Conservation (phyloP, 2,888 invertebrate species). For the Esperia sulphurella region DNA sequence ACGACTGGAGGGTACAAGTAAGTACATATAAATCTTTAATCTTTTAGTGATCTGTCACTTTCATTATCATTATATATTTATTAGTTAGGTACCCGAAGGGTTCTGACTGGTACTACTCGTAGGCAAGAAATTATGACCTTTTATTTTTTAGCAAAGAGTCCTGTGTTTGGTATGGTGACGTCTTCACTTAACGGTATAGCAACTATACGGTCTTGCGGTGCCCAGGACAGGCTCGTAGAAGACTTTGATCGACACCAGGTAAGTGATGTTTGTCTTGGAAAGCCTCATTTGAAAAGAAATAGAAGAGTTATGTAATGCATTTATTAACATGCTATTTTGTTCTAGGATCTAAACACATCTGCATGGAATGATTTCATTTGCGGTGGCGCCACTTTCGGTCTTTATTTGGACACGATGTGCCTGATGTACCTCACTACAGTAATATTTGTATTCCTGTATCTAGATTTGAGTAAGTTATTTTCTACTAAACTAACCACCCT, state of each 20-base stretch:
- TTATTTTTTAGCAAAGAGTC: slow-evolving; percentile 83
- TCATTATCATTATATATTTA: no score
- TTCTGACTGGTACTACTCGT: no score
- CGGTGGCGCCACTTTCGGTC: slow-evolving; percentile 82
- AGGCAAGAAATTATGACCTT: background rate
- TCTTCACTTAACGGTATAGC: slow-evolving; percentile 86
- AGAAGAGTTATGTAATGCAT: background rate
- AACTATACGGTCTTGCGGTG: slow-evolving; percentile 85
- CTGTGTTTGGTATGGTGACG: slow-evolving; percentile 88
- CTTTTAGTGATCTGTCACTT: no score
- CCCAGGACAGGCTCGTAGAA: slow-evolving; percentile 80
- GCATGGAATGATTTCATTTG: slow-evolving; percentile 83
- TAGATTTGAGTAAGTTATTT: slow-evolving; percentile 58
- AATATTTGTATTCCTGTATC: slow-evolving; percentile 81
- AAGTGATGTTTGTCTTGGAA: no score
- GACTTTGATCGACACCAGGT: slow-evolving; percentile 81
- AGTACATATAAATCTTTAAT: slow-evolving; percentile 28
- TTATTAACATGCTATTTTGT: slow-evolving; percentile 12
- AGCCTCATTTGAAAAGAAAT: no score
- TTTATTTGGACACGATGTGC: slow-evolving; percentile 82
- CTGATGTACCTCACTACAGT: slow-evolving; percentile 81
- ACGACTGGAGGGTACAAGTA: slow-evolving; percentile 84
- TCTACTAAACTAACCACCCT: background rate
- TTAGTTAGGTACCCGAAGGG: no score
- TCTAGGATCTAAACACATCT: slow-evolving; percentile 81